Evolutionary conservation across 2,888 invertebrate genomes (phyloP).

Genomic region (Perdita meconis): DNA sequence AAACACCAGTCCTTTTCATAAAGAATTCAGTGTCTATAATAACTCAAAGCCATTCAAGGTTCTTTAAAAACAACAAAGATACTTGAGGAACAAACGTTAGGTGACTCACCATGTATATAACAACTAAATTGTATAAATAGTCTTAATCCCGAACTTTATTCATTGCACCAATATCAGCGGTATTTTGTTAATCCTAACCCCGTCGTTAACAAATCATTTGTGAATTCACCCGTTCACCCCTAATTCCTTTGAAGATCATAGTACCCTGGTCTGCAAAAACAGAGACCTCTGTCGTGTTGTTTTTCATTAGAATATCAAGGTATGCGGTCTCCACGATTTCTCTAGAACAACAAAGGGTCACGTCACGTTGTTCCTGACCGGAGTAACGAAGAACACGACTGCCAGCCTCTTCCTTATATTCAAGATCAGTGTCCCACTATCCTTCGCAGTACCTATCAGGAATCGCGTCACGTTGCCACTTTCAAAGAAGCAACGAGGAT

Average conservation of each 20-base stretch:
- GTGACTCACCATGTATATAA: too few species aligned
- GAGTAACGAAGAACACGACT: slow-evolving; percentile 51
- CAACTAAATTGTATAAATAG: too few species aligned
- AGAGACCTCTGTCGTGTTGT: slow-evolving; percentile 30
- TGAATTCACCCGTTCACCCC: too few species aligned
- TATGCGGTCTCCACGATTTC: slow-evolving; percentile 48
- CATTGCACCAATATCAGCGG: too few species aligned
- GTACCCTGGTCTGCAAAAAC: neutral
- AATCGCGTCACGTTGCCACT: slow-evolving; percentile 22
- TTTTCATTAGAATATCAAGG: slow-evolving; percentile 58
- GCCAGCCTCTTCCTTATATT: slow-evolving; percentile 23
- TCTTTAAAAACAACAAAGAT: too few species aligned
- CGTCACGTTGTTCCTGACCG: slow-evolving; percentile 39
- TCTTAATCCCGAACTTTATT: too few species aligned
- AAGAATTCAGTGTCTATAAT: too few species aligned
- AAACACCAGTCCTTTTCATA: too few species aligned
- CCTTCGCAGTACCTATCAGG: neutral
- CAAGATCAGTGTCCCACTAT: slow-evolving; percentile 29
- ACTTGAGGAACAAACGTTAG: too few species aligned
- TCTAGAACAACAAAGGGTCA: slow-evolving; percentile 39
- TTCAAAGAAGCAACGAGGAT: neutral
- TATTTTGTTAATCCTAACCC: too few species aligned
- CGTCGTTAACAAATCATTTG: too few species aligned
- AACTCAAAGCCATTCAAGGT: too few species aligned
- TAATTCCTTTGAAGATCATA: neutral